Evolutionary conservation across 2,113 vertebrate species (phyloP).

Genomic region (Pitta sordida): DNA sequence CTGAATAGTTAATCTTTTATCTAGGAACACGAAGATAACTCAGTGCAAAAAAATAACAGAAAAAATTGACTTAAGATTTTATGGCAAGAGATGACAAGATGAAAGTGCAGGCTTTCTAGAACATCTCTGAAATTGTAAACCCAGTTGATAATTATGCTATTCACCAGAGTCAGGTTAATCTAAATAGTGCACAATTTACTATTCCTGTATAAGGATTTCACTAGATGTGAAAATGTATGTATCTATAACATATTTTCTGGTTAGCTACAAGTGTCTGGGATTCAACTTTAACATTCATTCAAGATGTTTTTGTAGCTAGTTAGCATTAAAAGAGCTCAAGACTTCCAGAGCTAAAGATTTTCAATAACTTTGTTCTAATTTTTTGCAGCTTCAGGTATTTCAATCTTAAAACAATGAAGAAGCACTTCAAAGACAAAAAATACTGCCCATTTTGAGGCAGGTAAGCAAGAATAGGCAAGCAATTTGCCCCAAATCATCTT

Average conservation of each 20-base stretch:
- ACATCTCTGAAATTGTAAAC: neutral
- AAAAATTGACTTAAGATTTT: neutral
- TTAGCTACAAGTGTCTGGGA: neutral
- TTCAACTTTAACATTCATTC: neutral
- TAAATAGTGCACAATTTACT: neutral
- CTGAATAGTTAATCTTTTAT: conserved; percentile 4
- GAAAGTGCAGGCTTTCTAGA: neutral
- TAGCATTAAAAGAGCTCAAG: neutral
- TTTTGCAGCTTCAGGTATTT: no score
- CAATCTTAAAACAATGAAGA: neutral
- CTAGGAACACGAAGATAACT: neutral
- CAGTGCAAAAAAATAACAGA: neutral
- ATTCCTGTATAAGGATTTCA: neutral
- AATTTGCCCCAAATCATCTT: neutral
- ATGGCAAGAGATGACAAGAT: neutral
- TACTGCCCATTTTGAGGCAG: neutral
- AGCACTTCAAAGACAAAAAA: neutral
- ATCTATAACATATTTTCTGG: neutral
- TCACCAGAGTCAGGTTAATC: neutral
- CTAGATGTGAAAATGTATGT: neutral
- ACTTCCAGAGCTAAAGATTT: neutral
- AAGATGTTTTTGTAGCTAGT: neutral
- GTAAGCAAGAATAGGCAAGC: neutral
- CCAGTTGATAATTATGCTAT: neutral
- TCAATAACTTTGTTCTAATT: no score